These are phyloP conservation scores for Eolophus roseicapilla DNA, from an alignment of 2,113 vertebrate species.

Conservation along the genomic window DNA sequence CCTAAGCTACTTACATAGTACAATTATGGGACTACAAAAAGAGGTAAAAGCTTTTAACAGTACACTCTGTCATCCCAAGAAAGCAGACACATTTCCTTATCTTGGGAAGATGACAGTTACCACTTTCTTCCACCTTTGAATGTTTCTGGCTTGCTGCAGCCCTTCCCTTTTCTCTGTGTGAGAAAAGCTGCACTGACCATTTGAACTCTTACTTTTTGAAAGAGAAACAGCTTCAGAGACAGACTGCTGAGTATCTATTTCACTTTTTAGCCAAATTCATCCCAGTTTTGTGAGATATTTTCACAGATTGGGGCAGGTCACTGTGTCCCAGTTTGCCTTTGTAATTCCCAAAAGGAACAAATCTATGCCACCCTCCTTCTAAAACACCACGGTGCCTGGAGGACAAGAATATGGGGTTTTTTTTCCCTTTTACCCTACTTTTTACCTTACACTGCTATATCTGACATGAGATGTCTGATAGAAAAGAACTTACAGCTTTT, in stretches of 20 bases:
- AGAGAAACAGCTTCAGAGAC: neutral
- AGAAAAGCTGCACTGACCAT: neutral
- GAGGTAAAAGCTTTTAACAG: neutral
- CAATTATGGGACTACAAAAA: neutral
- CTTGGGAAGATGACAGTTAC: neutral
- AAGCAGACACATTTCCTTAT: neutral
- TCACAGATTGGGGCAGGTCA: neutral
- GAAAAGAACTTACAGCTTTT: neutral
- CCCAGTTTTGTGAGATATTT: neutral
- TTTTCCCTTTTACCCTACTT: neutral
- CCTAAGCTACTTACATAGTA: neutral
- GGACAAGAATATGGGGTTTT: neutral
- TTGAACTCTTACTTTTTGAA: fast-evolving
- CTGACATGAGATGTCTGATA: neutral
- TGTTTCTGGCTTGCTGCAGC: neutral
- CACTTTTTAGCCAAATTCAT: neutral
- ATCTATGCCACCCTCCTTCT: neutral
- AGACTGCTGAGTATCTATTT: neutral
- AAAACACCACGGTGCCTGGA: fast-evolving
- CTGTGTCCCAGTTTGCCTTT: neutral
- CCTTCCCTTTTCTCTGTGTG: neutral
- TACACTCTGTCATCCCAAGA: neutral
- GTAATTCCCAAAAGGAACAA: neutral
- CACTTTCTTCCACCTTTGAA: neutral
- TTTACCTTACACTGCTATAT: neutral